phyloP scores from a whole-genome alignment of 2,888 invertebrate genomes.

The Busseola fusca region DNA sequence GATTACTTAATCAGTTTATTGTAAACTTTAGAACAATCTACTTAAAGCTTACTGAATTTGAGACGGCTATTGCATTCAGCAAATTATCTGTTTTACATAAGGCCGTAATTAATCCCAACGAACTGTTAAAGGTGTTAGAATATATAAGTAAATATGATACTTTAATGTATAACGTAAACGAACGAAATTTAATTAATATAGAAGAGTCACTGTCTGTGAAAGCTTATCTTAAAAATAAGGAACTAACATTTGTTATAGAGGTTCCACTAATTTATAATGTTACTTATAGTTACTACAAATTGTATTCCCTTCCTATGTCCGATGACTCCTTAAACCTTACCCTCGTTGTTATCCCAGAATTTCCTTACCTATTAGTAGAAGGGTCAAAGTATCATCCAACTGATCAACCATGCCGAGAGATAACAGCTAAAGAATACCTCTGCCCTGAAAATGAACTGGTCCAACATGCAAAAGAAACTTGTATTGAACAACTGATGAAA shows the following conservation, averaged over 20 bases:
- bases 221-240: background rate
- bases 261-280: background rate
- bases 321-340: too few species aligned
- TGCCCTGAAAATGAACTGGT: background rate
- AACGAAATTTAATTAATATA: background rate
- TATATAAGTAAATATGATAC: background rate
- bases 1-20: constrained; percentile 14
- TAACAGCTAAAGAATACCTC: constrained; percentile 1
- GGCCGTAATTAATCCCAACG: background rate
- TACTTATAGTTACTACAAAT: too few species aligned
- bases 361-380: too few species aligned
- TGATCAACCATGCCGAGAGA: constrained; percentile 1
- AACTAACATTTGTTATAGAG: background rate
- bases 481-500: constrained; percentile 3
- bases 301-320: too few species aligned
- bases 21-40: constrained; percentile 4
- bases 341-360: too few species aligned
- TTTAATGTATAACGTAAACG: background rate
- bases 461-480: too few species aligned
- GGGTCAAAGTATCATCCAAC: background rate
- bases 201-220: constrained; percentile 2
- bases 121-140: background rate
- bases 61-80: constrained; percentile 4
- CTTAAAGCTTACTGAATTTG: background rate
- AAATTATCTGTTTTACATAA: constrained; percentile 2